phyloP scores from a whole-genome alignment of 2,888 invertebrate species.

The Torymus aiolomorphi region DNA sequence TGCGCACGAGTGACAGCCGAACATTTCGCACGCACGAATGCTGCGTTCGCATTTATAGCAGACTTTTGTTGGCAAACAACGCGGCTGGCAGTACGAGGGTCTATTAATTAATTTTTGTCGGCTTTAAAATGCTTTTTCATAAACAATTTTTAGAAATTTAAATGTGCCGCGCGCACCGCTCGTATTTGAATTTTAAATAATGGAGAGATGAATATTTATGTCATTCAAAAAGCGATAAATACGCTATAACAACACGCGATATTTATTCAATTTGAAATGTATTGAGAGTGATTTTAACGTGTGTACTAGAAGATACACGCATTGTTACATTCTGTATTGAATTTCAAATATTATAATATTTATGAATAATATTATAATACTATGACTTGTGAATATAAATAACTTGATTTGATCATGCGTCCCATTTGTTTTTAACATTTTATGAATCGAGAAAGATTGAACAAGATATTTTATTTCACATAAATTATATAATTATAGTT shows the following conservation, averaged over 20 bases:
- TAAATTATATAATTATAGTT: no score
- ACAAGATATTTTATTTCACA: no score
- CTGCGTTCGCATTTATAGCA: background rate
- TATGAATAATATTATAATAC: no score
- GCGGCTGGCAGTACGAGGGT: background rate
- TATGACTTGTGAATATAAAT: no score
- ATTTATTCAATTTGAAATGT: constrained; percentile 19
- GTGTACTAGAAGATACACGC: background rate
- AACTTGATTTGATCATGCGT: no score
- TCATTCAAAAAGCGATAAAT: constrained; percentile 10
- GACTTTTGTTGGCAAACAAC: constrained; percentile 43
- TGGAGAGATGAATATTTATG: constrained; percentile 15
- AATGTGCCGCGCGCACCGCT: background rate
- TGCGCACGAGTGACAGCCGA: constrained; percentile 27
- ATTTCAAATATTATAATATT: no score
- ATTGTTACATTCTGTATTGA: background rate
- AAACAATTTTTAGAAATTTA: constrained; percentile 22
- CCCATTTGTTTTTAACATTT: no score
- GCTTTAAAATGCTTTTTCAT: constrained; percentile 21
- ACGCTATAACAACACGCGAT: background rate
- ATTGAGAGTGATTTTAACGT: background rate
- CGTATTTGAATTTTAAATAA: constrained; percentile 23
- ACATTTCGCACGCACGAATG: constrained; percentile 20
- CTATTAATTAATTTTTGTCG: constrained; percentile 46
- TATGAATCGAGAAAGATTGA: no score